Evolutionary conservation across 1,140 invertebrate species (phyloP).

Genomic region (Alviniconcha marisindica): DNA sequence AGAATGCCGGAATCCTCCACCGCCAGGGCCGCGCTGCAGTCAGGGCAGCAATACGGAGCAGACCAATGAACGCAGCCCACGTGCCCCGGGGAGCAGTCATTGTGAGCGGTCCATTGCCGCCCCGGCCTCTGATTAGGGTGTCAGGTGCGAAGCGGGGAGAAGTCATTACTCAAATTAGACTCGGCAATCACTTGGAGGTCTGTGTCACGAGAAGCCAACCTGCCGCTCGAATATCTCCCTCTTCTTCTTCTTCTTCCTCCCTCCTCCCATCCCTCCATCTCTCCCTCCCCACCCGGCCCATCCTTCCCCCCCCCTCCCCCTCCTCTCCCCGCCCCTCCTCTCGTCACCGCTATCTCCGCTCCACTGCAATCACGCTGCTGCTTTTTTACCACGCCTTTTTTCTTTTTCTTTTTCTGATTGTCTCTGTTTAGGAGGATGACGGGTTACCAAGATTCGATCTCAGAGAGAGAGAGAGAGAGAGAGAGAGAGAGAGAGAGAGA

Average conservation of each 20-base stretch:
- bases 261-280: not conserved
- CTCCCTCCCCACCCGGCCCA: not conserved
- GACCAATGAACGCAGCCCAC: not conserved
- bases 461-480: not conserved
- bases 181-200: not conserved
- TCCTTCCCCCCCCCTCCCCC: not conserved
- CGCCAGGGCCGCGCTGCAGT: too few species aligned
- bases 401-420: not conserved
- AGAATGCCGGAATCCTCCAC: too few species aligned
- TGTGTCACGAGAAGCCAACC: too few species aligned
- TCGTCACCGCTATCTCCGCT: not conserved
- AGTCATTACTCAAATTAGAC: slow-evolving; percentile 32
- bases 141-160: slow-evolving; percentile 24
- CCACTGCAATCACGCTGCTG: not conserved
- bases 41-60: too few species aligned
- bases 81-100: slow-evolving; percentile 17
- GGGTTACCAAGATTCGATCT: not conserved
- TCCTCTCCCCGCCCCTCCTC: not conserved
- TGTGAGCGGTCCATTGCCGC: slow-evolving; percentile 1
- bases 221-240: not conserved
- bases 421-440: not conserved
- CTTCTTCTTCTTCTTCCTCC: not conserved
- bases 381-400: too few species aligned
- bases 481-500: too few species aligned
- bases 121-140: slow-evolving; percentile 21